A percentile compares a stretch with the other conserved stretches of the same genome.
Conservation (phyloP, 92 coral and sea anemone species). For the Anthopleura xanthogrammica region DNA sequence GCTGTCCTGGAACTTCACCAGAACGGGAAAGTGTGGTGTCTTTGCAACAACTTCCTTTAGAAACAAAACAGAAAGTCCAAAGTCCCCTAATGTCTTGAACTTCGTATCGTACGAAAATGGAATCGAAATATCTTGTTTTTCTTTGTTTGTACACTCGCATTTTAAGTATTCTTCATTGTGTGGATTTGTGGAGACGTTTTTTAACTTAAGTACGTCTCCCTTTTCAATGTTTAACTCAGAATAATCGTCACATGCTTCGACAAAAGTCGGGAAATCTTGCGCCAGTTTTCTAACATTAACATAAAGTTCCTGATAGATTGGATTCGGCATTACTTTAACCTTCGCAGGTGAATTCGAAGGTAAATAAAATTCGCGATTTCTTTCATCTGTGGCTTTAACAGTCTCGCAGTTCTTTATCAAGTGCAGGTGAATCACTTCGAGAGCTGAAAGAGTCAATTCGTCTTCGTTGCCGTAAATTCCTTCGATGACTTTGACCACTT, state of each 20-base stretch:
- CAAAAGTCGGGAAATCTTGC: constrained; percentile 16
- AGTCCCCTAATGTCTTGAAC: constrained; percentile 23
- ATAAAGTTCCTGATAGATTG: background rate
- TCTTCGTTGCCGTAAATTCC: constrained; percentile 29
- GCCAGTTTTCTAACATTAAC: background rate
- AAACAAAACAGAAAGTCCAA: background rate
- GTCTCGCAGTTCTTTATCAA: constrained; percentile 14
- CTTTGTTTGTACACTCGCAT: constrained; percentile 8
- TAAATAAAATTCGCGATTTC: constrained; percentile 19
- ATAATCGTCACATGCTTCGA: constrained; percentile 1
- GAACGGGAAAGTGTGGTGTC: constrained; percentile 2
- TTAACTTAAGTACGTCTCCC: constrained; percentile 33
- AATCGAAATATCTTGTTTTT: constrained; percentile 1
- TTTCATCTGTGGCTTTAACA: constrained; percentile 25
- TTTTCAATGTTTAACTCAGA: constrained; percentile 7
- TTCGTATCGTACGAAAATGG: constrained; percentile 20
- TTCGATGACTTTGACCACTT: constrained; percentile 42
- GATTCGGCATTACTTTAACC: constrained; percentile 5
- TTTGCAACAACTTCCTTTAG: constrained; percentile 26
- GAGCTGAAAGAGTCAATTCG: constrained; percentile 19
- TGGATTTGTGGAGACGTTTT: background rate
- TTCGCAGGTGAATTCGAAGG: constrained; percentile 23
- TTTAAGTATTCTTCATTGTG: background rate
- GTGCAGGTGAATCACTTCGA: constrained; percentile 32
- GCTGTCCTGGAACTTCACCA: constrained; percentile 23